Evolutionary conservation across 2,113 vertebrate species (phyloP), one percentile per base, ranked within the genome.

Genomic region (Elaphurus davidianus): DNA sequence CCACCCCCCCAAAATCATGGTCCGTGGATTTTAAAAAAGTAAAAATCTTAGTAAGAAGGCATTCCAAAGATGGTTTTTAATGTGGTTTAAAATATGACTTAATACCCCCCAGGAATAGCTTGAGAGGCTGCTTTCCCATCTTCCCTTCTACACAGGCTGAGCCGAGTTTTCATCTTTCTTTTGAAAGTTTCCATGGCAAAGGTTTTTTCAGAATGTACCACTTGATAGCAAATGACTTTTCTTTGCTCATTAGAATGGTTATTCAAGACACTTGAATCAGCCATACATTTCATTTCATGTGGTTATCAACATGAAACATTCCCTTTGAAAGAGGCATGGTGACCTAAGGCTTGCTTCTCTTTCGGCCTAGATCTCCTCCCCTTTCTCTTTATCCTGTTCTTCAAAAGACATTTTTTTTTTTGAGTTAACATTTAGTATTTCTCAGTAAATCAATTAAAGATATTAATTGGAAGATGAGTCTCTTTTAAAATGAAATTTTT

Each of bases 401-500:
- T 98, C 98, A 98, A 98, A 98, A 96, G 78, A 97, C 19, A 10
- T 76, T 76, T 62, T 83, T 67, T 83, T 67, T 97, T 62, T 47
- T 96, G 67, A 97, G n/a, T 97, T 97, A 62, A 52, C 96, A 97
- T 98, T 98, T 79, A 30, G 50, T 98, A 97, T 85, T 98, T 97
- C 97, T 98, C 40, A 98, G 92, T 98, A 99, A 98, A 98, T 98
- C 98, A 98, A 98, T 99, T 99, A 98, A 97, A 97, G 96, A 95
- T 91, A 92, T 97, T 98, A 98, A 96, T 98, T 98, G 96, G 60
- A 95, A 98, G 83, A 98, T 76, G 28, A 43, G 64, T 92, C 94
- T 98, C 74, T 98, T 96, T 97, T 92, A 82, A 95, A 62, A 89
- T 67, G 92, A 98, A 96, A 64, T 96, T 98, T 89, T 55, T 82